A percentile compares a stretch with the other conserved stretches of the same genome.
phyloP scores from a whole-genome alignment of 2,888 invertebrate species.

The Pammene fasciana region DNA sequence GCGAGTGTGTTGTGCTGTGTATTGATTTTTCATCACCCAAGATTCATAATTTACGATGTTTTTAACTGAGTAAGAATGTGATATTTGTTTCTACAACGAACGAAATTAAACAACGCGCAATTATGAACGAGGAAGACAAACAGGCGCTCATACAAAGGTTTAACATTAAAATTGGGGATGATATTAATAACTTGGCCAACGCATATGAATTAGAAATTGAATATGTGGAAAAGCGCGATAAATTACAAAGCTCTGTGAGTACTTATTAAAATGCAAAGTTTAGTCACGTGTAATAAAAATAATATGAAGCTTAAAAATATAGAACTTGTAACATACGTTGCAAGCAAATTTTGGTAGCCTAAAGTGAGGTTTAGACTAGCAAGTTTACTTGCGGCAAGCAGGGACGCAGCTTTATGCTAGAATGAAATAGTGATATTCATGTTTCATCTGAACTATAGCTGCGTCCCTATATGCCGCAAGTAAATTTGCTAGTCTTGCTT shows the following conservation, averaged over 20 bases:
- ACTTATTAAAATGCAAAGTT: neutral
- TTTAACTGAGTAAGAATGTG: constrained; percentile 5
- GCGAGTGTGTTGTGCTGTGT: constrained; percentile 1
- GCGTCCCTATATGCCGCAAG: no score
- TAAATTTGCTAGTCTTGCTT: no score
- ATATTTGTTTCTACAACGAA: neutral
- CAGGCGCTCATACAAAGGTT: constrained; percentile 77
- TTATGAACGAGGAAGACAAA: constrained; percentile 65
- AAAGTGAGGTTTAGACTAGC: no score
- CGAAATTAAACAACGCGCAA: constrained; percentile 43
- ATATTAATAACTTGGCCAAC: constrained; percentile 64
- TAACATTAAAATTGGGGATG: constrained; percentile 68
- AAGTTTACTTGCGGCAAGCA: no score
- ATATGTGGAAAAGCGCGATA: constrained; percentile 56
- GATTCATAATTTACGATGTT: constrained; percentile 6
- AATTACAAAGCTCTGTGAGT: constrained; percentile 62
- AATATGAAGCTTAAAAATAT: neutral
- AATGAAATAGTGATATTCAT: no score
- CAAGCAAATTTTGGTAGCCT: no score
- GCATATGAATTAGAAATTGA: constrained; percentile 64
- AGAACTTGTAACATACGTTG: no score
- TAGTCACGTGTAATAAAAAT: neutral
- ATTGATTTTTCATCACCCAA: constrained; percentile 3
- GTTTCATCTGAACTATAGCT: no score
- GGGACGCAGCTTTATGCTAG: no score